Evolutionary conservation across 2,888 invertebrate genomes (phyloP).

Genomic region (Ormyrus rosae): DNA sequence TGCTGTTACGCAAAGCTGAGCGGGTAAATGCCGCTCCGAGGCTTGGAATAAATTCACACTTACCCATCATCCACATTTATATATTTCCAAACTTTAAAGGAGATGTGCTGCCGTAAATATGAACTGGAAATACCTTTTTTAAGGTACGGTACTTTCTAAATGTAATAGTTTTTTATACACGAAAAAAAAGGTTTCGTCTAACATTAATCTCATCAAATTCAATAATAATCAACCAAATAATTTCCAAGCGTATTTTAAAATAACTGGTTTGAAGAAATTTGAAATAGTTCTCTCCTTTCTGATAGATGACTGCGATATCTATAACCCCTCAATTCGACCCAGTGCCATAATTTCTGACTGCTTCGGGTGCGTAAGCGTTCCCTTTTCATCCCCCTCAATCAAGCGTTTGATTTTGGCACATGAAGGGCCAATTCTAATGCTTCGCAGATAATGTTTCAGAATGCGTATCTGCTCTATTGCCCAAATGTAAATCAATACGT

Average conservation of each 20-base stretch:
- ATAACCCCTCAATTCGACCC: conserved; percentile 59
- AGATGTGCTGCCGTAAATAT: conserved; percentile 59
- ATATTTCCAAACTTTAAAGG: conserved; percentile 71
- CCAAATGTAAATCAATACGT: too few species aligned
- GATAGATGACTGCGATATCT: conserved; percentile 59
- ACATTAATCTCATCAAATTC: too few species aligned
- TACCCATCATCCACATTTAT: conserved; percentile 69
- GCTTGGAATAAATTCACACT: conserved; percentile 71
- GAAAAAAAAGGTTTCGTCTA: too few species aligned
- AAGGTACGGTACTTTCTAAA: too few species aligned
- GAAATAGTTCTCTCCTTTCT: too few species aligned
- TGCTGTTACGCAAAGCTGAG: too few species aligned
- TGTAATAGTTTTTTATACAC: too few species aligned
- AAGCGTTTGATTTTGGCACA: conserved; percentile 13
- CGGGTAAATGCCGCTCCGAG: conserved; percentile 51
- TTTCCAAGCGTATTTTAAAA: too few species aligned
- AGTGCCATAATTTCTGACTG: conserved; percentile 70
- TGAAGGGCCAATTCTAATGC: background rate
- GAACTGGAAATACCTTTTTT: too few species aligned
- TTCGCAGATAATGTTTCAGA: background rate
- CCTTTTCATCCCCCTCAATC: conserved; percentile 4
- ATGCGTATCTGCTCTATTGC: too few species aligned
- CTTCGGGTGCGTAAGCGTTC: conserved; percentile 16
- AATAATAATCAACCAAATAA: too few species aligned
- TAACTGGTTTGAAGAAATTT: too few species aligned